Base-by-base conservation (phyloP, 2,888 invertebrate species). In the Blastobasis lacticolella region DNA sequence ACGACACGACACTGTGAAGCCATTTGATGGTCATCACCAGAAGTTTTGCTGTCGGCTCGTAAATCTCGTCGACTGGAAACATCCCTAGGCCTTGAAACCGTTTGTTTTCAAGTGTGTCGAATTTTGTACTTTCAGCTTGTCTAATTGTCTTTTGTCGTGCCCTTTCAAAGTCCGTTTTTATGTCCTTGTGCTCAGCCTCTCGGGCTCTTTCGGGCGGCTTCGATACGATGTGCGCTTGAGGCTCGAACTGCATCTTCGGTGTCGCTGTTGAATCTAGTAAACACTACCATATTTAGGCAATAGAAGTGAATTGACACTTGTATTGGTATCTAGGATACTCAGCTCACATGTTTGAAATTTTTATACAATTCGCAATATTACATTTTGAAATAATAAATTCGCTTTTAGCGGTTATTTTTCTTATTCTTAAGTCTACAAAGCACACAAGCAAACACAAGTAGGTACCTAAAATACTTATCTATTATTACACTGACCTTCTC, bases 11-110 rank as follows among this genome's bases (percentile, higher is more conserved):
- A 49, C 92, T 92, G 59, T 93, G 90, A 0, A 94, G 91, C 95
- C 96, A 96, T 72, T 94, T 93, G 1, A 96, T 92, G 0, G 94
- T 90, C 41, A 94, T 85, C 63, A 95, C 94, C 37, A 96, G 79
- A 38, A 96, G 78, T 66, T 94, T 94, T 0, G 94, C 92, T 0
- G 94, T 93, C 0, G 93, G 91, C 69, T 94, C 93, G 69, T 92
- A 92, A 10, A 65, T 49, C 0, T 62, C 66, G 37, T 73, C 88
- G 1, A 90, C 88, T 53, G 90, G 76, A 23, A 90, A 69, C 10
- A 88, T 87, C 61, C 91, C 78, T 56, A 58, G 59, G 43, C 68
- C 67, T 7, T 61, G 61, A 51, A 59, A 58, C 48, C 56, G 52
- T 46, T 61, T 66, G 49, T 56, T 54, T 48, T 55, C 65, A 10